phyloP scores from a whole-genome alignment of 2,113 vertebrate species.

The Solenodon paradoxus region DNA sequence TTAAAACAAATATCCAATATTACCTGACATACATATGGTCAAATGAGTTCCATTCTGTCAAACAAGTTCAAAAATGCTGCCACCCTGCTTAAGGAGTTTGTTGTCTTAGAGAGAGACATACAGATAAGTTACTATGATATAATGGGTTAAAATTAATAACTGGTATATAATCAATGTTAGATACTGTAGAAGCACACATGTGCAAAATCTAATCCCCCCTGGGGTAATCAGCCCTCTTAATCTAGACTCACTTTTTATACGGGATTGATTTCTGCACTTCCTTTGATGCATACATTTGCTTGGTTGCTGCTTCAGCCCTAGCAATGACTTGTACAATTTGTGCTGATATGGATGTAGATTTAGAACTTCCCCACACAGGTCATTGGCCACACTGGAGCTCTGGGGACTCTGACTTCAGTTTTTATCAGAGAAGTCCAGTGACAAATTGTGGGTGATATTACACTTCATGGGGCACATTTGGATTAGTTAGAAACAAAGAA shows the following conservation, averaged over 20 bases:
- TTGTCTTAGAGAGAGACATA: neutral
- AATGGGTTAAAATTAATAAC: neutral
- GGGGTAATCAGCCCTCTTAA: neutral
- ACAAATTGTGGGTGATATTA: neutral
- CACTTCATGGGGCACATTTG: neutral
- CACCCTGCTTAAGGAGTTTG: neutral
- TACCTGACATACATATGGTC: neutral
- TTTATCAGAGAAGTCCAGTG: neutral
- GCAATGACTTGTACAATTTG: neutral
- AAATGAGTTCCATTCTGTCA: neutral
- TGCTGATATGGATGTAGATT: neutral
- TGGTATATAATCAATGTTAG: neutral
- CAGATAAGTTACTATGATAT: neutral
- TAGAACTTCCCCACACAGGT: neutral
- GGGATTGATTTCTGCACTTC: neutral
- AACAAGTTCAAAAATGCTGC: neutral
- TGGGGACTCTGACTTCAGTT: neutral
- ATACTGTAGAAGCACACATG: neutral
- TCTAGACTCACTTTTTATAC: neutral
- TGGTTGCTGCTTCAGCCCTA: neutral
- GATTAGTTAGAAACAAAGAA: neutral
- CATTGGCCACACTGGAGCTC: neutral
- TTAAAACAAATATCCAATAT: neutral
- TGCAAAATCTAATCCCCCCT: neutral
- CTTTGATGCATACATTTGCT: accelerated